Conservation (phyloP, 2,797 vertebrate genomes). For the Tinamus major region DNA sequence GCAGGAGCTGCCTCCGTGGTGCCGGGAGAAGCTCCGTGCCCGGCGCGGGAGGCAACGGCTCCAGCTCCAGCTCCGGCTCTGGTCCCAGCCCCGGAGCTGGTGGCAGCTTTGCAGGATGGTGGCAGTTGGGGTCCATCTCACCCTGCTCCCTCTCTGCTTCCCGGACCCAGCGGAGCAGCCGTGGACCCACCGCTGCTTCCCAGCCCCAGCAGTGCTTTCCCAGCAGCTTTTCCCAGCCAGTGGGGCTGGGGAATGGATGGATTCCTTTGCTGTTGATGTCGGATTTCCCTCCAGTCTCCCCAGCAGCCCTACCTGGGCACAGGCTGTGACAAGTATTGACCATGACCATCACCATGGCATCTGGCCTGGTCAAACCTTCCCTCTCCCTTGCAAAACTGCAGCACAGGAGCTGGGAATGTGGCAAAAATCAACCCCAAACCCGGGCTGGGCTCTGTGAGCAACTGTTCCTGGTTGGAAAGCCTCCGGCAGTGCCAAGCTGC, state of each 20-base stretch:
- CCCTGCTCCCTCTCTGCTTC: background rate
- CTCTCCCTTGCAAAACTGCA: background rate
- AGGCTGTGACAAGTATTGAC: accelerated
- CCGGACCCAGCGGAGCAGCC: background rate
- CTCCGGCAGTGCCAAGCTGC: background rate
- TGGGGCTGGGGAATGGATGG: background rate
- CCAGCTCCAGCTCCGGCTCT: no score
- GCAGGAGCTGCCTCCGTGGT: no score
- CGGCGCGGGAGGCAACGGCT: background rate
- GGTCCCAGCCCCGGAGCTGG: no score
- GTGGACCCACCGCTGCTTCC: no score
- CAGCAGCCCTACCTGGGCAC: accelerated
- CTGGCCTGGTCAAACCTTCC: accelerated
- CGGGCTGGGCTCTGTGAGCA: background rate
- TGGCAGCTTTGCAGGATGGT: background rate
- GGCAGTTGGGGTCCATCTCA: background rate
- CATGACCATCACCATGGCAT: no score
- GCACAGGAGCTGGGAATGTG: background rate
- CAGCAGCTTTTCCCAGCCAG: no score
- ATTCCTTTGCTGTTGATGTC: background rate
- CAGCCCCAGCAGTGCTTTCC: no score
- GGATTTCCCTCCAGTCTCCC: background rate
- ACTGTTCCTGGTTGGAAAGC: background rate
- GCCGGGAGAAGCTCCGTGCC: background rate
- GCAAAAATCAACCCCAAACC: background rate